Conservation (phyloP, 2,797 vertebrate species). For the Gymnoscopelus braueri region DNA sequence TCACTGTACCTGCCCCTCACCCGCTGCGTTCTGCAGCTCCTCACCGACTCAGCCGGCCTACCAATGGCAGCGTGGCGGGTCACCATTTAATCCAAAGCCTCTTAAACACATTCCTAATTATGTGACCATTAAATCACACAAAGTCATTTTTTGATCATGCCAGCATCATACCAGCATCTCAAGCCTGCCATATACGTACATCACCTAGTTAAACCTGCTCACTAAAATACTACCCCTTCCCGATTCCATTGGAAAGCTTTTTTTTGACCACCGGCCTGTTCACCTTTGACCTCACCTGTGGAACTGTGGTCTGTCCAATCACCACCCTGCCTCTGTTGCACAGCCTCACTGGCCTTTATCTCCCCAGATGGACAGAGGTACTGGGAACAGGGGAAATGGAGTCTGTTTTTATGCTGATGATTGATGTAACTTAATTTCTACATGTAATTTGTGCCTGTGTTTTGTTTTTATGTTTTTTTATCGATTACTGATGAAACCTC, state of each 20-base stretch:
- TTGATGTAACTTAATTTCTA: slow-evolving; percentile 40
- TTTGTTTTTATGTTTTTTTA: slow-evolving; percentile 39
- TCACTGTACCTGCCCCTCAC: slow-evolving; percentile 58
- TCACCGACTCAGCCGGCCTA: slow-evolving; percentile 27
- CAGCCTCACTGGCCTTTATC: slow-evolving; percentile 29
- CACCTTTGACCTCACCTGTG: slow-evolving; percentile 8
- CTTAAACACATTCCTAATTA: slow-evolving; percentile 53
- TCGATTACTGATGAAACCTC: slow-evolving; percentile 33
- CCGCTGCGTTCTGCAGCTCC: no score
- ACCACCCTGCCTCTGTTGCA: slow-evolving; percentile 14
- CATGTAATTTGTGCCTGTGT: slow-evolving; percentile 38
- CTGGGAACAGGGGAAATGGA: slow-evolving; percentile 11
- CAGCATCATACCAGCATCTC: slow-evolving; percentile 24
- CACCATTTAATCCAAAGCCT: slow-evolving; percentile 41
- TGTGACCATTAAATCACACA: slow-evolving; percentile 25
- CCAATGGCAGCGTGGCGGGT: slow-evolving; percentile 38
- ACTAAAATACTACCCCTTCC: slow-evolving; percentile 2
- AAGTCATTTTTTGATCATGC: slow-evolving; percentile 12
- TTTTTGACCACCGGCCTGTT: slow-evolving; percentile 39
- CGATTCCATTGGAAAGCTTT: slow-evolving; percentile 13
- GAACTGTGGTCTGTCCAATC: slow-evolving; percentile 25
- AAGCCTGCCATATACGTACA: slow-evolving; percentile 1
- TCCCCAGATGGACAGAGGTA: slow-evolving; percentile 28
- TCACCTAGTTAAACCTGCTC: not conserved
- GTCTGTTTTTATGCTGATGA: slow-evolving; percentile 29